Base-by-base conservation (phyloP, 2,797 vertebrate genomes). In the Sebastolobus altivelis region DNA sequence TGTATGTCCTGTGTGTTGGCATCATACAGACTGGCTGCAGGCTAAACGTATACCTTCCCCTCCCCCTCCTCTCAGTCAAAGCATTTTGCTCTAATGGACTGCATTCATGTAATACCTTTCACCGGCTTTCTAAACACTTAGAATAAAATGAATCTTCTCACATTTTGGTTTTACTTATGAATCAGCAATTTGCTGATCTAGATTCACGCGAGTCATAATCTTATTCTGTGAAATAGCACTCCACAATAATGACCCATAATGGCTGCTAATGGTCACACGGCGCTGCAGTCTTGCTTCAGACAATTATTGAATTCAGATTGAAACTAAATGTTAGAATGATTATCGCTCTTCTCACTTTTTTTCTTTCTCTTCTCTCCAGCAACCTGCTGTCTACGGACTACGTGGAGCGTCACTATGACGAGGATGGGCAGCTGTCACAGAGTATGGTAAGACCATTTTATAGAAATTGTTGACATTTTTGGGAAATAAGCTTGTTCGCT, bases 351-450 rank as follows among this genome's bases (percentile, higher is more conserved):
- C 8, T 54, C 2, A 35, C 35, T 5, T 65, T 65, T 38, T 60
- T 63, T 72, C 46, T 52, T 77, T 35, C n/a, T 65, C 74, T 78
- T 85, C 72, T 82, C 85, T 61, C 13, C 94, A 99, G 98, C 85
- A 93, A 98, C 88, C 97, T 99, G 76, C 95, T 99, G 40, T 97
- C 98, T n/a, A 97, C 96, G 0, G 94, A 95, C 54, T 99, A 99
- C 8, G 93, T 97, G 89, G 98, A 99, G 85, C 96, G 96, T n/a
- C 96, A 98, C 88, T 95, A 97, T 86, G 70, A 88, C 0, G 78
- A 94, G n/a, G 85, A 93, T 0, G 94, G 95, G 20, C 87, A 72
- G 62, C 84, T 90, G 4, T 89, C 62, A 59, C 88, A 95, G 91
- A 94, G 89, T 79, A 87, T 75, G 95, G 96, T 96, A 93, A 58